A percentile compares a stretch with the other conserved stretches of the same genome.
These are phyloP conservation scores for Nyctibius bracteatus DNA, from an alignment of 2,113 vertebrate species.

Conservation along the genomic window DNA sequence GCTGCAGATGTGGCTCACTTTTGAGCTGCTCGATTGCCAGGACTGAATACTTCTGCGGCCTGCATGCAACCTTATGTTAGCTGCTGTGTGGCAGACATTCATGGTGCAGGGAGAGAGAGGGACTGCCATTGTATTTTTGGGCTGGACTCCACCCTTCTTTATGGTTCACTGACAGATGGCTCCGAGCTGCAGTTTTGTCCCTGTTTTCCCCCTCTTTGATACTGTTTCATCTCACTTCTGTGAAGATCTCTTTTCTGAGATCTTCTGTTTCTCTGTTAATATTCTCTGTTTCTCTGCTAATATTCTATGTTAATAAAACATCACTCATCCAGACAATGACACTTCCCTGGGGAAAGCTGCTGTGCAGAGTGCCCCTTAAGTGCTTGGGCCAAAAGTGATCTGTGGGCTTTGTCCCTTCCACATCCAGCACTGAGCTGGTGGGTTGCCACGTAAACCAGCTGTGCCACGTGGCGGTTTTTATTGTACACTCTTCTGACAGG, in stretches of 20 bases:
- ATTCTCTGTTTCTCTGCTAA: no score
- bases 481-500: neutral
- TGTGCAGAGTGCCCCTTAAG: neutral
- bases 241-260: neutral
- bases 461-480: neutral
- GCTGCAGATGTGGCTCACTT: neutral
- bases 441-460: neutral
- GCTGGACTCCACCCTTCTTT: neutral
- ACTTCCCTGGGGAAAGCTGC: neutral
- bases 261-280: no score
- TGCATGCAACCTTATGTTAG: neutral
- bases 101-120: neutral
- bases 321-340: neutral
- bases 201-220: neutral
- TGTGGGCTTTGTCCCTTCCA: neutral
- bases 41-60: neutral
- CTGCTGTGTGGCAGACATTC: neutral
- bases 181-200: neutral
- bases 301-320: neutral
- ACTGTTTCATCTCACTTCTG: neutral
- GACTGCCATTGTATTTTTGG: neutral
- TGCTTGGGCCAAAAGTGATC: neutral
- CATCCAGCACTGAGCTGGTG: neutral
- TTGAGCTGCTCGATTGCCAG: neutral
- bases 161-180: neutral